These are phyloP conservation scores for Xenops minutus DNA, from an alignment of 2,797 vertebrate species.

Conservation along the genomic window DNA sequence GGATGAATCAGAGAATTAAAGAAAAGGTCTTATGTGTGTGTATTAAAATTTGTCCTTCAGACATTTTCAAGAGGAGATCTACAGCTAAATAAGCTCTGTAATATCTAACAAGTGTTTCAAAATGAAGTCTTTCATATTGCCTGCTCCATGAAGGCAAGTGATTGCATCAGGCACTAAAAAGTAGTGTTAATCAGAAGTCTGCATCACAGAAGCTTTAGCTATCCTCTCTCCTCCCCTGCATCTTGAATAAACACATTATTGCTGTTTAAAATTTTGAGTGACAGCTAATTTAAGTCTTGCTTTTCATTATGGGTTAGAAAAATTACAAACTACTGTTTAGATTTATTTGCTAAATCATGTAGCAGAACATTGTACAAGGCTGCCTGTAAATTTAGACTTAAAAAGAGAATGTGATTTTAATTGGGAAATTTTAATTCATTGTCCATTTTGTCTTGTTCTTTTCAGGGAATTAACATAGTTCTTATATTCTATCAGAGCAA, in stretches of 20 bases:
- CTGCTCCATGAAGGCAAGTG: neutral
- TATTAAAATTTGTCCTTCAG: slow-evolving; percentile 16
- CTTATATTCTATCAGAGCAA: neutral
- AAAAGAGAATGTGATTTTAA: neutral
- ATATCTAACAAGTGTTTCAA: neutral
- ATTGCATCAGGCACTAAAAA: neutral
- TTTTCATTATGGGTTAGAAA: neutral
- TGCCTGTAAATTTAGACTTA: neutral
- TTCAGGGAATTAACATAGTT: neutral
- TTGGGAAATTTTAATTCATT: neutral
- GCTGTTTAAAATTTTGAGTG: slow-evolving; percentile 22
- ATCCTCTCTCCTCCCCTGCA: neutral
- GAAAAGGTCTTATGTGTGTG: neutral
- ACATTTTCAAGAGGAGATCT: slow-evolving; percentile 8
- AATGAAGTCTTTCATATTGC: neutral
- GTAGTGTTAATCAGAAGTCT: neutral
- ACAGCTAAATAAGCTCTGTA: neutral
- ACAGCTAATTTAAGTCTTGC: slow-evolving; percentile 28
- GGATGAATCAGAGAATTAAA: neutral
- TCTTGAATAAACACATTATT: neutral
- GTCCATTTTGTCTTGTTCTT: neutral
- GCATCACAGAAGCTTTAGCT: neutral
- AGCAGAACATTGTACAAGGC: neutral
- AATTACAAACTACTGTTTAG: neutral
- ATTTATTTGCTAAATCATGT: neutral